Percentiles rank a stretch among this genome's conserved stretches.
Conservation (phyloP, 2,888 invertebrate genomes). For the Lycaena phlaeas region DNA sequence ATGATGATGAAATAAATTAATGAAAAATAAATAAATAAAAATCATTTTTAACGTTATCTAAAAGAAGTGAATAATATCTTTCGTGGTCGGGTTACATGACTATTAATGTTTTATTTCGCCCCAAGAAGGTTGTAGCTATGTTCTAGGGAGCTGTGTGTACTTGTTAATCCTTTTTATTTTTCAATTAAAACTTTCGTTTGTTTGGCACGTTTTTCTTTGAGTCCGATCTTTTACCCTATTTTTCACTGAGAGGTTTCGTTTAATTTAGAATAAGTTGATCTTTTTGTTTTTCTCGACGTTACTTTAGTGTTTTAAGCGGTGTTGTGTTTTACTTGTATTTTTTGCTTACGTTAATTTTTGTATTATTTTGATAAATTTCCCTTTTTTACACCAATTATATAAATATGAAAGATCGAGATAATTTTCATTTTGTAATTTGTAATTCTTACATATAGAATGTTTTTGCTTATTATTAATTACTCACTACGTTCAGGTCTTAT, state of each 20-base stretch:
- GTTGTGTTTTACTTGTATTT: not conserved
- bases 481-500: too few relatives aligned
- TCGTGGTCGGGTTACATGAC: too few relatives aligned
- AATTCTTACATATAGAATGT: too few relatives aligned
- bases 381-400: not conserved
- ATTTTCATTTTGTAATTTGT: too few relatives aligned
- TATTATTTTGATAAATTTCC: not conserved
- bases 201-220: slow-evolving; percentile 1
- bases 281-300: slow-evolving; percentile 1
- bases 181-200: slow-evolving; percentile 37
- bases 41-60: too few relatives aligned
- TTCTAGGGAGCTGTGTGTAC: not conserved
- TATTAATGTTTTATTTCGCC: not conserved
- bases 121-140: not conserved
- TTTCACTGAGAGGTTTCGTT: slow-evolving; percentile 19
- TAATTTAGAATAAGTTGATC: slow-evolving; percentile 7
- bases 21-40: too few relatives aligned
- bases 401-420: not conserved
- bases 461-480: too few relatives aligned
- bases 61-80: too few relatives aligned
- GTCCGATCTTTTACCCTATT: slow-evolving; percentile 10
- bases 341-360: not conserved
- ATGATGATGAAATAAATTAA: too few relatives aligned
- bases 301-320: not conserved
- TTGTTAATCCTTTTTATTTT: slow-evolving; percentile 28